Evolutionary conservation across 2,888 invertebrate species (phyloP).

Genomic region (Eristalis intricaria): DNA sequence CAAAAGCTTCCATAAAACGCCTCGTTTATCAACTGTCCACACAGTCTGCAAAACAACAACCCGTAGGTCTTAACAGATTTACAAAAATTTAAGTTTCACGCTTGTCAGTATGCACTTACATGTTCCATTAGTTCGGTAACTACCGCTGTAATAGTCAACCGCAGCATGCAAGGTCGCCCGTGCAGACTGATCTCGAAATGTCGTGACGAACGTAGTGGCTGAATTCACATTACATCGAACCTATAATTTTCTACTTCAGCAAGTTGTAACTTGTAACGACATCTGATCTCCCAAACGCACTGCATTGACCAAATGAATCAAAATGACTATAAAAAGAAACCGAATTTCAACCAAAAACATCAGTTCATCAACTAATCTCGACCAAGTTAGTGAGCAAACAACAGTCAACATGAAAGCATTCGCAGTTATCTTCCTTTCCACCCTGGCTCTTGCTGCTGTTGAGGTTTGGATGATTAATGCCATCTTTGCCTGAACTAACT

Average conservation of each 20-base stretch:
- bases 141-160: not conserved
- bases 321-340: not conserved
- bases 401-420: conserved; percentile 5
- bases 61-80: too few species aligned
- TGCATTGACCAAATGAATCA: not conserved
- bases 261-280: not conserved
- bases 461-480: not conserved
- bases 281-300: not conserved
- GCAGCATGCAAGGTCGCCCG: not conserved
- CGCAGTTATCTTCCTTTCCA: not conserved
- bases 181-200: not conserved
- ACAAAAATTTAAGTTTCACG: too few species aligned
- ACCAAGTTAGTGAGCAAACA: not conserved
- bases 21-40: too few species aligned
- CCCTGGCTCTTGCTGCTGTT: not conserved
- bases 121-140: not conserved
- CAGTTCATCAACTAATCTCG: not conserved
- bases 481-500: not conserved
- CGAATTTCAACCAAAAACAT: not conserved
- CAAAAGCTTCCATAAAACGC: too few species aligned
- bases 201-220: not conserved
- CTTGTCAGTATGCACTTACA: not conserved
- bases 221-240: not conserved
- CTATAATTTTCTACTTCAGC: conserved; percentile 15
- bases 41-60: too few species aligned